These are phyloP conservation scores for Elgaria multicarinata DNA, from an alignment of 2,113 vertebrate species.

Conservation along the genomic window DNA sequence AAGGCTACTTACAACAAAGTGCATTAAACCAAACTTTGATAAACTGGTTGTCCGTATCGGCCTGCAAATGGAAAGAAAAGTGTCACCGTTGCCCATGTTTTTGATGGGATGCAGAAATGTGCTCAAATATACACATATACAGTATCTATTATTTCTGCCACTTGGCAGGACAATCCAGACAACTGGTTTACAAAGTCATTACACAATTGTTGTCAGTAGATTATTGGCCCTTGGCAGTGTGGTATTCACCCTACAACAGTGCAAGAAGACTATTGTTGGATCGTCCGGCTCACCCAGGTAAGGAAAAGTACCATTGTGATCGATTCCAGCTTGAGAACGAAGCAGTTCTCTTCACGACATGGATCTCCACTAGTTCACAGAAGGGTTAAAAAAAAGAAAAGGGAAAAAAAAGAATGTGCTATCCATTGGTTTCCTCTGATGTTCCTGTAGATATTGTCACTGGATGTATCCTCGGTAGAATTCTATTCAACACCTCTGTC, in stretches of 20 bases:
- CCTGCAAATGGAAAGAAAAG: neutral
- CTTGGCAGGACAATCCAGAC: neutral
- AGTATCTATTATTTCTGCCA: neutral
- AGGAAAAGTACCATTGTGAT: neutral
- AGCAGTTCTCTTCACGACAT: neutral
- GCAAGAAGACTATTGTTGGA: neutral
- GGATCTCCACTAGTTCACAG: constrained; percentile 42
- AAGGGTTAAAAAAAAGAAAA: constrained; percentile 77
- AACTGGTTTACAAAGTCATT: neutral
- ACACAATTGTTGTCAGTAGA: neutral
- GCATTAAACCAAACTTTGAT: neutral
- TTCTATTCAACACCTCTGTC: constrained; percentile 93
- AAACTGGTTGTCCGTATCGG: no score
- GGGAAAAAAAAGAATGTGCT: constrained; percentile 66
- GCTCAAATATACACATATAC: neutral
- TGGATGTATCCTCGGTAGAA: constrained; percentile 93
- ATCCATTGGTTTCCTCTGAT: constrained; percentile 84
- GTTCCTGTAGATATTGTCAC: constrained; percentile 89
- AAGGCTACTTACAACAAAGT: neutral
- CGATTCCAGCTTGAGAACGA: constrained; percentile 38
- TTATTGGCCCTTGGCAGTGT: neutral
- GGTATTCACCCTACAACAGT: neutral
- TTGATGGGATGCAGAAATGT: neutral
- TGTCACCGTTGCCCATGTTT: neutral
- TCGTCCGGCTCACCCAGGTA: neutral